These are phyloP conservation scores for Eptatretus burgeri DNA, from an alignment of 2,113 vertebrate genomes.

Conservation along the genomic window DNA sequence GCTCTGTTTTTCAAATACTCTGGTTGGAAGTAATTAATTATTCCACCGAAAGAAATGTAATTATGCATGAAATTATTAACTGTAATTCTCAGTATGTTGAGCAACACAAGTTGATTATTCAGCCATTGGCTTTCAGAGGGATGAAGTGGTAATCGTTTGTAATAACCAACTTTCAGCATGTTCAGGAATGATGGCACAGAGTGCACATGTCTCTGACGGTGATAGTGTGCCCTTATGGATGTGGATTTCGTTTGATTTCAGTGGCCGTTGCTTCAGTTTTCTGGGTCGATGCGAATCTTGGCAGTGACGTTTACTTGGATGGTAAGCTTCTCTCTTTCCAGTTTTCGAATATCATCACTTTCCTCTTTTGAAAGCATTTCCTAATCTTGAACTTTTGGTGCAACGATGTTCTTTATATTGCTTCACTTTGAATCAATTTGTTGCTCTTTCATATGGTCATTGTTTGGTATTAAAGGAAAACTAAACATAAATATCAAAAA, in stretches of 20 bases:
- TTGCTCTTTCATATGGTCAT: background rate
- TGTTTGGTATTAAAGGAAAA: background rate
- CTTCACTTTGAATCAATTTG: background rate
- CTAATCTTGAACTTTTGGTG: no score
- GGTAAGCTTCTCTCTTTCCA: slow-evolving; percentile 22
- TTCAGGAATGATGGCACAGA: no score
- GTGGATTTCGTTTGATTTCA: slow-evolving; percentile 14
- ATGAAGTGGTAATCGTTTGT: no score
- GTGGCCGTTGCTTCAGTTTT: slow-evolving; percentile 89
- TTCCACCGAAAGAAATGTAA: no score
- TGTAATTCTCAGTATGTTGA: no score
- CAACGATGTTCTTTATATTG: no score
- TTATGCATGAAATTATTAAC: no score
- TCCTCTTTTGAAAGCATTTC: background rate
- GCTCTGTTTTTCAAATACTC: no score
- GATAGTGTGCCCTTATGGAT: background rate
- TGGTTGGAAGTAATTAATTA: no score
- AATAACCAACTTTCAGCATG: no score
- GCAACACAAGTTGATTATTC: no score
- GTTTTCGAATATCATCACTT: background rate
- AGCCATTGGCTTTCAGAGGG: no score
- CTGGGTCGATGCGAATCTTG: slow-evolving; percentile 85
- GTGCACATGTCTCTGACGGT: background rate
- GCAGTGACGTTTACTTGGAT: slow-evolving; percentile 80
- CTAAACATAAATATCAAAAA: background rate